Percentiles rank a stretch among this genome's conserved stretches.
Evolutionary conservation across 2,888 invertebrate species (phyloP).

Genomic region (Aphodius granarius): DNA sequence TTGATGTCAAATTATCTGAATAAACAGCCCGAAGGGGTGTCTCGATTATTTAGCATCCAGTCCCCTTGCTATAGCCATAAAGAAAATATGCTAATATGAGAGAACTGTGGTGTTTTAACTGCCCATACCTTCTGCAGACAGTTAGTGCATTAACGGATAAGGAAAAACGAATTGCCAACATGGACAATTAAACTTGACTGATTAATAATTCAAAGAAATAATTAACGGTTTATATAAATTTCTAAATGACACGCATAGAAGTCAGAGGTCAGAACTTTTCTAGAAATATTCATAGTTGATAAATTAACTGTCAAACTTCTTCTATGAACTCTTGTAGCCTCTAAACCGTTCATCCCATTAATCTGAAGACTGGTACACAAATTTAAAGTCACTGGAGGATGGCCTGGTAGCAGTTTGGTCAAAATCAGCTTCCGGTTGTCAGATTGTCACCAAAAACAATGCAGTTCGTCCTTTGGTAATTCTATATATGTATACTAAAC

Average conservation of each 20-base stretch:
- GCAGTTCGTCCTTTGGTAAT: too few species aligned
- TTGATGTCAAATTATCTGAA: not conserved
- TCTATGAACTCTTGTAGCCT: too few species aligned
- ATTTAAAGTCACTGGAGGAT: too few species aligned
- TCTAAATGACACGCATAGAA: not conserved
- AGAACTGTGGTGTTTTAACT: not conserved
- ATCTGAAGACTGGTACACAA: too few species aligned
- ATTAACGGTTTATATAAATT: not conserved
- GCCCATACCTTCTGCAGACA: not conserved
- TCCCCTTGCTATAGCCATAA: not conserved
- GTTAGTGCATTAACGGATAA: not conserved
- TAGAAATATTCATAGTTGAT: not conserved
- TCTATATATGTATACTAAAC: too few species aligned
- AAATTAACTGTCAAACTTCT: too few species aligned
- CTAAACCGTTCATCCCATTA: too few species aligned
- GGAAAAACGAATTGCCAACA: not conserved
- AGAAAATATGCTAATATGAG: not conserved
- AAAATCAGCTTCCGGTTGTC: too few species aligned
- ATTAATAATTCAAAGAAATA: not conserved
- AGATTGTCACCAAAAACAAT: too few species aligned
- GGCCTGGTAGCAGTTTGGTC: too few species aligned
- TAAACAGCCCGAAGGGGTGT: not conserved
- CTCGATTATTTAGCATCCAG: not conserved
- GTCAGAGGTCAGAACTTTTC: not conserved
- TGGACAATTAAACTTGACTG: not conserved